Percentiles rank a stretch among this genome's conserved stretches.
Evolutionary conservation across 2,113 vertebrate genomes (phyloP).

Genomic region (Manacus vitellinus): DNA sequence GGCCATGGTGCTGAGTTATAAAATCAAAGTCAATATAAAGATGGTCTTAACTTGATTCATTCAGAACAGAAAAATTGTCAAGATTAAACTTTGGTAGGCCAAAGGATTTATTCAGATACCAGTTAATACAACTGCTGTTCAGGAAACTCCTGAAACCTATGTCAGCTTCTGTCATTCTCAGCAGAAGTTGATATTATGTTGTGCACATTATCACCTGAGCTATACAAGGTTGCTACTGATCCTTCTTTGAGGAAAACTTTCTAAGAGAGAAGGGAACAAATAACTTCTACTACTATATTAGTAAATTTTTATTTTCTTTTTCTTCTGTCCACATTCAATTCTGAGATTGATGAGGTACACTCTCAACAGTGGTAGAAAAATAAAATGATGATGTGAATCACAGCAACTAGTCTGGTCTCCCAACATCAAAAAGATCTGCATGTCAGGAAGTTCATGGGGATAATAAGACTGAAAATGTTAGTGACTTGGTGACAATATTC

Average conservation of each 20-base stretch:
- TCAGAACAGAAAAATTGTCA: background rate
- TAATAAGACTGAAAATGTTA: background rate
- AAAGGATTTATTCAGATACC: background rate
- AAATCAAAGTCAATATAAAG: background rate
- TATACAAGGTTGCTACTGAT: background rate
- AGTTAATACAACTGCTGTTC: background rate
- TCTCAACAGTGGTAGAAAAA: background rate
- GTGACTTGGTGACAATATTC: background rate
- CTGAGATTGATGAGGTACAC: background rate
- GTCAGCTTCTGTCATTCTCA: background rate
- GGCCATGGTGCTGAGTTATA: background rate
- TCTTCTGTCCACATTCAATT: background rate
- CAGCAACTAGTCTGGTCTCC: background rate
- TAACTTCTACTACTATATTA: background rate
- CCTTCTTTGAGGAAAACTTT: background rate
- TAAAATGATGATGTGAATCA: background rate
- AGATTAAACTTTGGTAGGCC: background rate
- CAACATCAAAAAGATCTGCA: background rate
- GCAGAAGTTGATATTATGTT: background rate
- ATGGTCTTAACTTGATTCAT: background rate
- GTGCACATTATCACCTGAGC: background rate
- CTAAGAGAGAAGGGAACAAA: background rate
- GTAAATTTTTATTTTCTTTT: background rate
- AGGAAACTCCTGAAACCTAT: background rate
- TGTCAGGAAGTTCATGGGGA: background rate